A percentile compares a stretch with the other conserved stretches of the same genome.
These are phyloP conservation scores for Hormaphis cornu DNA, from an alignment of 1,140 invertebrate genomes.

Conservation along the genomic window DNA sequence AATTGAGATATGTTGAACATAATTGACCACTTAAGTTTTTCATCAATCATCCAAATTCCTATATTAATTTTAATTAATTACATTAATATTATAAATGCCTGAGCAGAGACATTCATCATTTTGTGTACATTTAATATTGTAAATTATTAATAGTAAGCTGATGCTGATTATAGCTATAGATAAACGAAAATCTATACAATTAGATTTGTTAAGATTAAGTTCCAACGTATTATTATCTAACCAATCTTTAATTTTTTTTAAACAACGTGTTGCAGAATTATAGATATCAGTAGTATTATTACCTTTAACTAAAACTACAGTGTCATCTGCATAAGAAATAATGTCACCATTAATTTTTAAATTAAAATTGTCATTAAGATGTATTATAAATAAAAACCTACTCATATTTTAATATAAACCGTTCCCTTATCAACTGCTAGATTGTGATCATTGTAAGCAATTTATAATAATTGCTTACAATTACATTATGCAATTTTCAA, in stretches of 20 bases:
- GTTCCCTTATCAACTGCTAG: too few species aligned
- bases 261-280: neutral
- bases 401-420: too few species aligned
- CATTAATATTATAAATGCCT: too few species aligned
- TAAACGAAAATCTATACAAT: neutral
- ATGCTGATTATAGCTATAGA: neutral
- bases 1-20: neutral
- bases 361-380: too few species aligned
- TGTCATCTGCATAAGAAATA: too few species aligned
- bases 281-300: neutral
- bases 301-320: neutral
- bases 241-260: neutral
- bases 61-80: too few species aligned
- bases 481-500: too few species aligned
- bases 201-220: neutral
- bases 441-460: too few species aligned
- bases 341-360: too few species aligned
- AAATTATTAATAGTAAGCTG: neutral
- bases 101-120: too few species aligned
- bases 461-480: too few species aligned
- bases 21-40: neutral
- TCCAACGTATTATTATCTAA: neutral
- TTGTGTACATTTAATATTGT: neutral
- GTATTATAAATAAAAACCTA: too few species aligned
- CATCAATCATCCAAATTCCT: neutral